phyloP scores from a whole-genome alignment of 2,888 invertebrate species.

The Sphaerophoria rueppellii region DNA sequence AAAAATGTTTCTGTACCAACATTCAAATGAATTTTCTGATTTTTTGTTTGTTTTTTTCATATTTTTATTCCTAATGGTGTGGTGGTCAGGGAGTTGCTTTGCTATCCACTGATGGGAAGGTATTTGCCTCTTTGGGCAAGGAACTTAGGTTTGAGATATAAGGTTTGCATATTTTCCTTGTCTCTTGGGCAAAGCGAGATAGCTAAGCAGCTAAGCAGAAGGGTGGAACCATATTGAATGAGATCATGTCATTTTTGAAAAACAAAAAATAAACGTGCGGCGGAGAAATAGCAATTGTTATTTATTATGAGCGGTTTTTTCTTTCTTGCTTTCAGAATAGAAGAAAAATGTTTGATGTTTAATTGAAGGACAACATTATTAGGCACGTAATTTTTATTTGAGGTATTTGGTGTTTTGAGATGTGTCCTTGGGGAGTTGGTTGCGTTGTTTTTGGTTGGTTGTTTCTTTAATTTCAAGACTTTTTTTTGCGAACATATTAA shows the following conservation, averaged over 20 bases:
- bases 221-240: not conserved
- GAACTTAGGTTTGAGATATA: slow-evolving; percentile 7
- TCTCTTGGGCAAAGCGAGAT: not conserved
- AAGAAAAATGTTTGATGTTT: not conserved
- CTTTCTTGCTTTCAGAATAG: not conserved
- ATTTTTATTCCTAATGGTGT: slow-evolving; percentile 43
- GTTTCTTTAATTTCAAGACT: too few species aligned
- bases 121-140: not conserved
- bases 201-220: too few species aligned
- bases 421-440: not conserved
- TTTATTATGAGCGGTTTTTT: not conserved
- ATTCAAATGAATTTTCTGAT: not conserved
- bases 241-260: not conserved
- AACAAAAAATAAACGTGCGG: slow-evolving; percentile 1
- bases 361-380: not conserved
- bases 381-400: slow-evolving; percentile 3
- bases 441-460: too few species aligned
- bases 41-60: not conserved
- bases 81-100: slow-evolving; percentile 38
- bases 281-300: not conserved
- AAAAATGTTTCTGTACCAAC: slow-evolving; percentile 5
- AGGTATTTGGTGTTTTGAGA: not conserved
- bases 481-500: too few species aligned
- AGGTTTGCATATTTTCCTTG: not conserved
- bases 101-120: slow-evolving; percentile 4